Evolutionary conservation across 2,113 vertebrate genomes (phyloP), one percentile per base, ranked within the genome.

Genomic region (Catharus minimus): DNA sequence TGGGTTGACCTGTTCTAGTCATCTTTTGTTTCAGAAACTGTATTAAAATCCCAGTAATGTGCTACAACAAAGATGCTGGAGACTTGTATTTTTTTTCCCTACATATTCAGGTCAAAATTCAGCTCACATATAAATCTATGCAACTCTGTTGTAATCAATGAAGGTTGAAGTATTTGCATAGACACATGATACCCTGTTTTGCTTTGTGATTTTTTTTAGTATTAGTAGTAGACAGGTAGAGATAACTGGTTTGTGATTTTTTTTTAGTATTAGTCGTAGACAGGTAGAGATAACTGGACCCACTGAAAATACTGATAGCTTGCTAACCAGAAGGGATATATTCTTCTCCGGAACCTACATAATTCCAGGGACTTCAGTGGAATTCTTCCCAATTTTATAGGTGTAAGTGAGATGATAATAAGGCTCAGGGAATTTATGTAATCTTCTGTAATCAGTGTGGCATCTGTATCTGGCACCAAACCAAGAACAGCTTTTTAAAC

Each of bases 371-470:
- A 88, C 26, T 71, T 46, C 55, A 58, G 66, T 62, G 69, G 86
- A 95, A 95, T 90, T 90, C 62, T 82, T 86, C 15, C 21, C 30
- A 43, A 12, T 93, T 90, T 96, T 68, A 55, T 86, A 92, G 88
- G 86, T 94, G 58, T 60, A 76, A 79, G 47, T 88, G 90, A 94
- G 65, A 90, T 11, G 46, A 81, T 95, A 86, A 91, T 93, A 90
- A 90, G 32, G n/a, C 60, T 83, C 27, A 0, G 68, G 41, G 65
- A 94, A 88, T 93, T 95, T 81, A 84, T 78, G 69, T 93, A 94
- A 90, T 94, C 80, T 92, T 92, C 94, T 86, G 73, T 92, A 94
- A 91, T 92, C 88, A 94, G 69, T 49, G 69, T 90, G 90, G 80
- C 66, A 86, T 94, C 80, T 94, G 57, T 84, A 92, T 60, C 73